phyloP scores from a whole-genome alignment of 35 echinoderm and acorn worm species.

The Apostichopus californicus region DNA sequence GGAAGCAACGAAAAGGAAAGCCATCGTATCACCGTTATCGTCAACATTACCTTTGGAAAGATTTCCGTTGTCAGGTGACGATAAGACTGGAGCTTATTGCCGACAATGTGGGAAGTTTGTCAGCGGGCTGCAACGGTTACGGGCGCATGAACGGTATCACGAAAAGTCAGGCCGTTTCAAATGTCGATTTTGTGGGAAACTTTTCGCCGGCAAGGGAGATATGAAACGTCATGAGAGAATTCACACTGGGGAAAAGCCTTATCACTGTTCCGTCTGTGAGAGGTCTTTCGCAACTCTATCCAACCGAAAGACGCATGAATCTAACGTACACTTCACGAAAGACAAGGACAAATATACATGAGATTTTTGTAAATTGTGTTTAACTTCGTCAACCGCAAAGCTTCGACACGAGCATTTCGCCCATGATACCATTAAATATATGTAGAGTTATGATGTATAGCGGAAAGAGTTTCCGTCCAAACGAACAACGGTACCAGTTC shows the following conservation, averaged over 20 bases:
- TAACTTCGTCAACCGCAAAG: too few relatives aligned
- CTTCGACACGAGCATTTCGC: too few relatives aligned
- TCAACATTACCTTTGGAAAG: not conserved
- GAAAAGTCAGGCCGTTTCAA: not conserved
- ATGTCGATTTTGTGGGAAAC: slow-evolving; percentile 27
- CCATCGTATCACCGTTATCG: not conserved
- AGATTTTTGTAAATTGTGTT: too few relatives aligned
- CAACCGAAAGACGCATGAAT: slow-evolving; percentile 20
- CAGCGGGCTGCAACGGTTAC: not conserved
- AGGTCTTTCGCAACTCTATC: slow-evolving; percentile 8
- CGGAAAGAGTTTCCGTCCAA: too few relatives aligned
- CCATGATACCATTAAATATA: too few relatives aligned
- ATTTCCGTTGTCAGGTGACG: not conserved
- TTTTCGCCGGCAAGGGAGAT: slow-evolving; percentile 16
- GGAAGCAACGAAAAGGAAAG: not conserved
- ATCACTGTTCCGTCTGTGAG: slow-evolving; percentile 6
- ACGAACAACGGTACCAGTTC: too few relatives aligned
- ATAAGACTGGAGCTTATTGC: slow-evolving; percentile 17
- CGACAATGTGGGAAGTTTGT: slow-evolving; percentile 34
- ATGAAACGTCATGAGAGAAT: slow-evolving; percentile 33
- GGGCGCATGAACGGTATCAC: slow-evolving; percentile 24
- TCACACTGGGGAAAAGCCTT: slow-evolving; percentile 15
- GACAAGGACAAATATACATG: not conserved
- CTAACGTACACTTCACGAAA: not conserved
- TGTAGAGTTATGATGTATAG: too few relatives aligned